Evolutionary conservation across 2,888 invertebrate species (phyloP), one percentile per base, ranked within the genome.

Genomic region (Magallana nippona): DNA sequence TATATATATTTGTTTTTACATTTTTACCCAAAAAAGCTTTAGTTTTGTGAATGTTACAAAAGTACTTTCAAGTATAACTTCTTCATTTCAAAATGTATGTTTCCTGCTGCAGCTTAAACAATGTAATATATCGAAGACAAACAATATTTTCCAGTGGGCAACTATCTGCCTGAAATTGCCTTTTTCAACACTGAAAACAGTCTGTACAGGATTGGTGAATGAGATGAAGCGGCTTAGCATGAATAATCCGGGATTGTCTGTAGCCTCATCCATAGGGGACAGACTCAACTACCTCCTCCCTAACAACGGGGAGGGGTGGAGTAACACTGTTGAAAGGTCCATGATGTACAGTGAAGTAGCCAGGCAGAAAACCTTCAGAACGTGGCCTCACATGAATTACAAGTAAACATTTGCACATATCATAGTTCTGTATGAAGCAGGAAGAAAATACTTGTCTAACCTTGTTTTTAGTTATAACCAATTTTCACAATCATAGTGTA

Each of bases 331-430:
- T 10, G 95, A 95, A 82, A 93, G 94, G 82, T 89, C 93, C 11
- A 92, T 94, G 85, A 98, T 98, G 98, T 98, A 97, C 94, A 98
- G 97, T 88, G 98, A 98, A 95, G 97, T 97, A 0, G 97, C 97
- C 86, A 95, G 98, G 78, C 96, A 97, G 90, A 97, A 98, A 93
- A 98, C 98, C 0, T 98, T 98, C 94, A 96, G 96, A 88, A 96
- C 97, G 92, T 98, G 98, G 98, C 98, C 98, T 1, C 98, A 98
- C 93, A 98, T 98, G 97, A 97, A 98, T 94, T 98, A 98, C 95
- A 98, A 98, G 97, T 97, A 95, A 71, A 32, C 13, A 5, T 5
- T 44, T 44, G 8, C 8, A 44, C 44, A 44, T 44, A 44, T 44
- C 5, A 5, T 44, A 27, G 27, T 27, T 27, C 27, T 27, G 27